Conservation (phyloP, 2,888 invertebrate genomes). For the Epinotia ramella region DNA sequence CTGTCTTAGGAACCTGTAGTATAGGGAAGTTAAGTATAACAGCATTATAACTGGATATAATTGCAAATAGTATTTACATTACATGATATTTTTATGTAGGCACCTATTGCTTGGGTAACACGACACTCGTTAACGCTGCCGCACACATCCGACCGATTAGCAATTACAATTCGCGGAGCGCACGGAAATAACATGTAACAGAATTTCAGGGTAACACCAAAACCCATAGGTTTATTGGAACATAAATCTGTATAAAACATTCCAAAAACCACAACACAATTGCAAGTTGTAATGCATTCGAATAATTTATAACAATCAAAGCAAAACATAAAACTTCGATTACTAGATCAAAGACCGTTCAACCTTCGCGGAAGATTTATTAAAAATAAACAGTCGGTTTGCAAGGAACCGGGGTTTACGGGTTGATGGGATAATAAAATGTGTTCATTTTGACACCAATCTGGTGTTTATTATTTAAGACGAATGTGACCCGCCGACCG, state of each 20-base stretch:
- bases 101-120: background rate
- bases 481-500: conserved; percentile 80
- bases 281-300: conserved; percentile 58
- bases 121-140: conserved; percentile 3
- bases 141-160: conserved; percentile 50
- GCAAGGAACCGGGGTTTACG: conserved; percentile 70
- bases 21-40: background rate
- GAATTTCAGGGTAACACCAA: conserved; percentile 64
- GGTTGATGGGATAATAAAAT: conserved; percentile 81
- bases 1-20: background rate
- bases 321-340: conserved; percentile 58
- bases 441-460: conserved; percentile 83
- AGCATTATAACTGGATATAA: background rate
- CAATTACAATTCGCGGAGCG: conserved; percentile 56
- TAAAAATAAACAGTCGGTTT: conserved; percentile 72
- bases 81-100: background rate
- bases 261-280: conserved; percentile 52
- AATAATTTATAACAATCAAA: conserved; percentile 55
- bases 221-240: conserved; percentile 66
- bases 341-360: conserved; percentile 64
- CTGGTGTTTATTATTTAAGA: conserved; percentile 83
- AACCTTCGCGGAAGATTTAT: conserved; percentile 77
- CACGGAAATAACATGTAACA: conserved; percentile 56
- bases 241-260: conserved; percentile 58
- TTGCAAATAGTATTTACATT: background rate